Conservation (phyloP, 2,797 vertebrate genomes). For the Miichthys miiuy region DNA sequence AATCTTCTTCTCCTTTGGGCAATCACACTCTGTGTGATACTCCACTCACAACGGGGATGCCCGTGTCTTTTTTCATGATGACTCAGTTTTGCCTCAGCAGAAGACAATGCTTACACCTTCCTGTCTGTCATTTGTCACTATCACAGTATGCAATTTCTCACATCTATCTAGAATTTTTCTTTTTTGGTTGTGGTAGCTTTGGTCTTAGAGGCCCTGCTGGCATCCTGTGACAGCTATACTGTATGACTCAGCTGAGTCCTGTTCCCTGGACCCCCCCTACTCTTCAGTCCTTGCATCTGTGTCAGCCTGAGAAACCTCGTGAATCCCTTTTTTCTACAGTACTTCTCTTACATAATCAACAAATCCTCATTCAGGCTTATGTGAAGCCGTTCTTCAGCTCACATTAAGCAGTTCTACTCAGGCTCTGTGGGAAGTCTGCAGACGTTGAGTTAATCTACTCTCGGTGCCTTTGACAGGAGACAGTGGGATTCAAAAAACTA, state of each 20-base stretch:
- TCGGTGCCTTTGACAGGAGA: conserved; percentile 52
- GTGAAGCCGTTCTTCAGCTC: conserved; percentile 51
- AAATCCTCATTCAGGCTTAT: conserved; percentile 70
- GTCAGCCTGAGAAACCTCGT: conserved; percentile 52
- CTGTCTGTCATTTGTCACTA: background rate
- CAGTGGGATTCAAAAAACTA: conserved; percentile 27
- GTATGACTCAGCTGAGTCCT: conserved; percentile 38
- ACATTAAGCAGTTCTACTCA: conserved; percentile 54
- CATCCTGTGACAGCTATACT: conserved; percentile 4
- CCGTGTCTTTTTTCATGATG: too few species aligned
- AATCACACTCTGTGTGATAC: background rate
- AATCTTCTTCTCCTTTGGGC: background rate
- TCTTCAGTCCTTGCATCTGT: conserved; percentile 4
- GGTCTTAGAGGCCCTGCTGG: background rate
- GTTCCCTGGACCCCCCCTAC: background rate
- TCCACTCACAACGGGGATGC: background rate
- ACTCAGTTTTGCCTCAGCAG: too few species aligned
- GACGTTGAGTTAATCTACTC: conserved; percentile 61
- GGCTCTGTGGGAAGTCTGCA: conserved; percentile 55
- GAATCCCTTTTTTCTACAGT: conserved; percentile 47
- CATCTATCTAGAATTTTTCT: background rate
- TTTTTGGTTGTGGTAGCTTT: background rate
- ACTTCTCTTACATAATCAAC: conserved; percentile 67
- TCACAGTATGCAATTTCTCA: conserved; percentile 28
- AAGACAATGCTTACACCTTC: background rate